phyloP scores from a whole-genome alignment of 1,140 invertebrate species.

The Dendrolimus kikuchii region DNA sequence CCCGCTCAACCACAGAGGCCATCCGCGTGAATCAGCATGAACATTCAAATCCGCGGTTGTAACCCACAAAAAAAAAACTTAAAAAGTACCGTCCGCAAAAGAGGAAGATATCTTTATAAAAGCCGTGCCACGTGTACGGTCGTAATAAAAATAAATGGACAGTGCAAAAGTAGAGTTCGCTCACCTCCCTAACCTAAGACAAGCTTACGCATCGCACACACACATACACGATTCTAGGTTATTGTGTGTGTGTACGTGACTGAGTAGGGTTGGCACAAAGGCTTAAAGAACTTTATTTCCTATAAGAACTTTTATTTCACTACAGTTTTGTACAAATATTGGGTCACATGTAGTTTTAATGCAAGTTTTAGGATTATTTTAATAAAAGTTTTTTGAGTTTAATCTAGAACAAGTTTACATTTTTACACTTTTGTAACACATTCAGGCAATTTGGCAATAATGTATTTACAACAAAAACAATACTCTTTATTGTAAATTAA shows the following conservation, averaged over 20 bases:
- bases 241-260: slow-evolving; percentile 10
- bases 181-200: slow-evolving; percentile 72
- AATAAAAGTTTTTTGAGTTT: no score
- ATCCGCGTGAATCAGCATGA: no score
- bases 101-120: slow-evolving; percentile 55
- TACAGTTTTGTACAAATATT: no score
- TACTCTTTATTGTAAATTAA: no score
- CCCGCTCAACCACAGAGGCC: no score
- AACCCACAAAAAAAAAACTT: neutral
- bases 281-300: neutral
- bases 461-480: no score
- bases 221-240: slow-evolving; percentile 29
- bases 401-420: no score
- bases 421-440: no score
- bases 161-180: slow-evolving; percentile 51
- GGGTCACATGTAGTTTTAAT: no score
- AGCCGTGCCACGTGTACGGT: slow-evolving; percentile 55
- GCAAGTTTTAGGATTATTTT: no score
- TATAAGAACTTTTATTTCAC: neutral
- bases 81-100: slow-evolving; percentile 7
- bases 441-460: no score
- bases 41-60: neutral
- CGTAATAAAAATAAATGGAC: slow-evolving; percentile 69
- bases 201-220: slow-evolving; percentile 61
- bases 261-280: neutral